Base-by-base conservation (phyloP, 2,888 invertebrate species). In the Cerastoderma edule region DNA sequence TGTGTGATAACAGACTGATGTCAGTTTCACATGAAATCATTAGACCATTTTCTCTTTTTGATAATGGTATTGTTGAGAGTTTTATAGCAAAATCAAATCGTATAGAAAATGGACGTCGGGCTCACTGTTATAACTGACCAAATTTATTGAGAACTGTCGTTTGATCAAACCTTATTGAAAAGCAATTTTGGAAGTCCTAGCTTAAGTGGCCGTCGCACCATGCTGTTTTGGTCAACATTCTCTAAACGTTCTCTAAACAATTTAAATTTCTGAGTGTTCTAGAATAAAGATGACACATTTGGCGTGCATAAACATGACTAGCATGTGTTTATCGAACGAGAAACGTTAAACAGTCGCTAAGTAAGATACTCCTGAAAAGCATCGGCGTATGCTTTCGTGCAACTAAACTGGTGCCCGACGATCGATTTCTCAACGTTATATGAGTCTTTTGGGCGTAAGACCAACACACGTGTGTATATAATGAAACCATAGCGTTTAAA, bases 291-390 rank as follows among this genome's bases (percentile, higher is more conserved):
- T 35, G 44, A 44, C 64, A 64, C 64, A 64, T 64, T 44, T 64
- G 64, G 64, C 44, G 44, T 64, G 64, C 57, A 32, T 32, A 57
- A 6, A 35, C 72, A 66, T 72, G 56, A 72, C 56, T 72, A 72
- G 46, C 65, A 64, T 70, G 63, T 70, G 53, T 64, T 53, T 70
- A 70, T 64, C 64, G 64, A 63, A 64, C 64, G 70, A 70, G 50
- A 50, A 50, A 32, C 50, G 28, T 66, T 28, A 50, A 66, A 66
- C 66, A 66, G 66, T 46, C 57, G 57, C 68, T 46, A 64, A 70
- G 70, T 70, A 70, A 70, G 70, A 70, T 39, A 70, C 64, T 53
- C 64, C 63, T 70, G 70, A 69, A 69, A 69, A 69, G 32, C 60
- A 69, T 69, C 63, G 63, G 60, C 68, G 56, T 66, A 8, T 50